Conservation (phyloP, 2,113 vertebrate species). For the Vidua chalybeata region DNA sequence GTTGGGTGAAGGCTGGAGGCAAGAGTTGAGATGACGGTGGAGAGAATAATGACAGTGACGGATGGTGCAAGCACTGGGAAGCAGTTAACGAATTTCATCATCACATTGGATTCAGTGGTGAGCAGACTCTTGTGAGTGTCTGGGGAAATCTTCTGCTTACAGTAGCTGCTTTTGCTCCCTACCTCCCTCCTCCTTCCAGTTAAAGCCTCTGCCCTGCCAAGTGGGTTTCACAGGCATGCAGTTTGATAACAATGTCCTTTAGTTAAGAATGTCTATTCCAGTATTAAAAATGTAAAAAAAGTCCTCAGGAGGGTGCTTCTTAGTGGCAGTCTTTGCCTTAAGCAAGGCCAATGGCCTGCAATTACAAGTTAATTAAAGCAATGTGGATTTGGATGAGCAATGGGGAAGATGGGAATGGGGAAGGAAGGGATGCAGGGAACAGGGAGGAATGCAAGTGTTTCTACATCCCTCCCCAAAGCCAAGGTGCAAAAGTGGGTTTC, state of each 20-base stretch:
- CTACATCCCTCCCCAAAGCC: constrained; percentile 13
- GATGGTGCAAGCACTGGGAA: neutral
- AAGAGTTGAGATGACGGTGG: neutral
- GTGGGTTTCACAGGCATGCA: constrained; percentile 57
- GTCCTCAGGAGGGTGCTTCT: neutral
- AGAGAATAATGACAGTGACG: neutral
- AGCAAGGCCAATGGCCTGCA: neutral
- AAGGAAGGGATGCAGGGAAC: neutral
- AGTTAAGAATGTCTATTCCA: constrained; percentile 46
- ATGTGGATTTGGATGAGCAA: constrained; percentile 38
- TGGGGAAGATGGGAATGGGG: constrained; percentile 21
- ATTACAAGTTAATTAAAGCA: constrained; percentile 62
- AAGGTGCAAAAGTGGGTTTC: constrained; percentile 36
- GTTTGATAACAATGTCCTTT: neutral
- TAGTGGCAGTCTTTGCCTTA: constrained; percentile 29
- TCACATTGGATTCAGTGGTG: constrained; percentile 8
- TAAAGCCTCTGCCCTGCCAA: constrained; percentile 55
- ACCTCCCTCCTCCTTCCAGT: constrained; percentile 54
- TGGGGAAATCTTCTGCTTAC: constrained; percentile 32
- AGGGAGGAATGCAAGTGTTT: constrained; percentile 9
- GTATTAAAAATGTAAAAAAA: constrained; percentile 65
- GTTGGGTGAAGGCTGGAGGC: neutral
- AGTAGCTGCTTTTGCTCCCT: constrained; percentile 49
- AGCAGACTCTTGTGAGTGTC: constrained; percentile 10
- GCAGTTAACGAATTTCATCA: constrained; percentile 22